Evolutionary conservation across 2,888 invertebrate species (phyloP), one percentile per base, ranked within the genome.

Genomic region (Morpho achilles): DNA sequence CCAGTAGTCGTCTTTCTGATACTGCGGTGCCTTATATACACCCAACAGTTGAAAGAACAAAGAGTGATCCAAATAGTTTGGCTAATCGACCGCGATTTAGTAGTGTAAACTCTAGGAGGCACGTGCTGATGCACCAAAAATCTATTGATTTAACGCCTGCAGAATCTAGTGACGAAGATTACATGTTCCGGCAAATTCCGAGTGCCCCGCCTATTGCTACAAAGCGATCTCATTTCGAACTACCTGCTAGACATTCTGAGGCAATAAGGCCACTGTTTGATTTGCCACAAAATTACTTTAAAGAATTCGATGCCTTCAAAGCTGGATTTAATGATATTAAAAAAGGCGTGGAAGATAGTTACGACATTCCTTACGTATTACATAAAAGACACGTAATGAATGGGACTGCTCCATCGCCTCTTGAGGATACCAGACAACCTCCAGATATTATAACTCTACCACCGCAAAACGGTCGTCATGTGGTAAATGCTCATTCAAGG

Each of bases 371-470:
- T 0, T 97, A 97, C 72, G 95, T 95, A 7, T 84, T 96, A 53
- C 96, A 96, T 75, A 96, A 96, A 74, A 92, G 96, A 4, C 96
- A 96, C 75, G 92, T 96, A 1, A 95, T 96, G 94, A 96, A 96
- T 74, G 96, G 96, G 0, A 96, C 96, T 0, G 95, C 95, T 0
- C 92, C 94, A 0, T 91, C 92, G 0, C 91, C 92, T 4, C 82
- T 89, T 52, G 91, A 91, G 46, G 91, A 84, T 60, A 80, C 77
- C 52, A 82, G 83, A 54, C 84, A 77, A 42, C 85, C 84, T 7
- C 89, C 90, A 6, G 91, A 91, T 70, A 88, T 89, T 8, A 79
- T 89, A 49, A 87, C 85, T 78, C 72, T 88, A 53, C 87, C 88
- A 3, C 85, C 89, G 1, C 89, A 87, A 75, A 89, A 88, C 69